Evolutionary conservation across 2,888 invertebrate genomes (phyloP), one percentile per base, ranked within the genome.

Genomic region (Tinea semifulvella): DNA sequence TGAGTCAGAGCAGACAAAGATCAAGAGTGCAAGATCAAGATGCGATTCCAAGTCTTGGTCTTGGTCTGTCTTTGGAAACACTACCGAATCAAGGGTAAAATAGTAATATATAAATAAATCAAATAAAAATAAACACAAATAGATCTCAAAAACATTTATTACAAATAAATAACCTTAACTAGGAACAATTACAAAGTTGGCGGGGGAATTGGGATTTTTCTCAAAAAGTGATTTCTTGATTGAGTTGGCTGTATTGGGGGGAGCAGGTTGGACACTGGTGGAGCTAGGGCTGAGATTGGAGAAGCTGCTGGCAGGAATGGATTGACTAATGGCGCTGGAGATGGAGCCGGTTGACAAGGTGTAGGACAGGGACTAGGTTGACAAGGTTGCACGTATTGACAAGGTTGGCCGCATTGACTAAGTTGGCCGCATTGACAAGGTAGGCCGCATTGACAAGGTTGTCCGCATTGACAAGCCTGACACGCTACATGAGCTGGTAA

Each of bases 201-300:
- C 1, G 45, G 40, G 1, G 67, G 64, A 28, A 70, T 66, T 1
- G 67, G 65, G 38, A 68, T 64, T 51, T 69, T 72, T 42, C 66
- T 60, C 38, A 70, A 55, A 48, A 60, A 68, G 11, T 68, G 63
- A 10, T 62, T 62, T 26, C 60, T 60, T 0, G 61, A 55, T 36
- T 63, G 57, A 0, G 52, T 56, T 0, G 58, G 56, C 4, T 51
- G 48, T 0, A 56, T 53, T 2, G 66, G 61, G 1, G 69, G 65
- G 10, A 67, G 43, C 0, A 58, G 11, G 16, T 48, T 58, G 0
- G 58, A 56, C 2, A 53, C 53, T 1, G 62, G 56, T 1, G 60
- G 55, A 0, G 56, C 48, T 44, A 56, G 52, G 0, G 63, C 59
- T 1, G 65, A 65, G 0, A 65, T 47, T 0, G 68, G 64, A 0